Base-by-base conservation (phyloP, 2,797 vertebrate genomes). In the Alosa sapidissima region DNA sequence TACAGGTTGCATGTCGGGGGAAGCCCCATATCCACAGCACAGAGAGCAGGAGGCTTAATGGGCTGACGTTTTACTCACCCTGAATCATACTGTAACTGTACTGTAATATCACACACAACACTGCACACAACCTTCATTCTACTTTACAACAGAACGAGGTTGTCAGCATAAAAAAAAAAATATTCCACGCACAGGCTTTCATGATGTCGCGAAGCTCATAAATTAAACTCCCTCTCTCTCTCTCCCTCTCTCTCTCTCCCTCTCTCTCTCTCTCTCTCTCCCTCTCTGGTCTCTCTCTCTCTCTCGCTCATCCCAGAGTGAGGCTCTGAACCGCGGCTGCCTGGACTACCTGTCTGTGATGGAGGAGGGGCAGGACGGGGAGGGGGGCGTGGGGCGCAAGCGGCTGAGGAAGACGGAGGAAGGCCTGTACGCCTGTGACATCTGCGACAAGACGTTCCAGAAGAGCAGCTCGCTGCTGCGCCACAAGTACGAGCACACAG, bases 401-500 rank as follows among this genome's bases (percentile, higher is more conserved):
- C 93, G 94, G 84, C 92, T 96, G 81, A 95, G 91, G 91, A 96
- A 96, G 91, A 95, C 95, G 0, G 95, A 96, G 0, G 95, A 96
- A 82, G 96, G 96, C 16, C 92, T 96, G 62, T 97, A 96, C 8
- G 94, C 94, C 5, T 97, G 96, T 49, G 95, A 96, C 89, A 95
- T 96, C 78, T 97, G 96, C 87, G 94, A 96, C 86, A 97, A 97
- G 92, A 96, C 95, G 84, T 96, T 96, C 88, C 96, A 96, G 90
- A 96, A 97, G 91, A 96, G 96, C 92, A 96, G 96, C 91, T 97
- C 96, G 58, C 90, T 97, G 78, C 95, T 97, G 19, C 92, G 96
- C 0, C 96, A 97, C 88, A 96, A 96, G 93, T 97, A 96, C 0
- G 96, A 97, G 84, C 96, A 97, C 92, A 96, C 96, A 91, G 96